Percentiles rank a stretch among this genome's conserved stretches.
These are phyloP conservation scores for Chanos chanos DNA, from an alignment of 2,797 vertebrate genomes.

Conservation along the genomic window DNA sequence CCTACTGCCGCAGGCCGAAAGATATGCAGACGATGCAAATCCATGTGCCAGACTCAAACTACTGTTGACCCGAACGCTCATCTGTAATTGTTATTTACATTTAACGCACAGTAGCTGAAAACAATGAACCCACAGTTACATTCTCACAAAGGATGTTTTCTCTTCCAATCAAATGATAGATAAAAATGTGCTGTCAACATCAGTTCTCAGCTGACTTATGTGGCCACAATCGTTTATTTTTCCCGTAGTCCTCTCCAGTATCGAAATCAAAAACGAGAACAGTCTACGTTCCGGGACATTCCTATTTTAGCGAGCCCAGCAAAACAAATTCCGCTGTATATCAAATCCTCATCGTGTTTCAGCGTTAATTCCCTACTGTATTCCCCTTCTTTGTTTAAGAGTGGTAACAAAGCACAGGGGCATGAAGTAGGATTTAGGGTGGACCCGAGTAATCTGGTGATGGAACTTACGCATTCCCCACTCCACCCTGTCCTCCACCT, in stretches of 20 bases:
- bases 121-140: background rate
- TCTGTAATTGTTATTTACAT: background rate
- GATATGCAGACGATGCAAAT: background rate
- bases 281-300: background rate
- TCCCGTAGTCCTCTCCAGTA: background rate
- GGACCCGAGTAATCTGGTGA: background rate
- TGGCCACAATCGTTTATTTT: background rate
- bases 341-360: background rate
- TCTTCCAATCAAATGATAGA: background rate
- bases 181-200: too few relatives aligned
- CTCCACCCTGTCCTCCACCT: background rate
- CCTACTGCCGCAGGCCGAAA: too few relatives aligned
- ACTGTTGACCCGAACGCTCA: too few relatives aligned
- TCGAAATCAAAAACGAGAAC: background rate
- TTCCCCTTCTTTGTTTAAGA: background rate
- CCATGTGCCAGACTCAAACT: background rate
- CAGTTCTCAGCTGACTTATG: background rate
- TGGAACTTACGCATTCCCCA: background rate
- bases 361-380: background rate
- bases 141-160: background rate
- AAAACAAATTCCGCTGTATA: background rate
- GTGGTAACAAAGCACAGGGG: background rate
- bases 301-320: background rate
- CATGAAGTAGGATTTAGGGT: background rate
- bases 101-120: background rate